Conservation (phyloP, 2,797 vertebrate genomes). For the Leptoclinus maculatus region DNA sequence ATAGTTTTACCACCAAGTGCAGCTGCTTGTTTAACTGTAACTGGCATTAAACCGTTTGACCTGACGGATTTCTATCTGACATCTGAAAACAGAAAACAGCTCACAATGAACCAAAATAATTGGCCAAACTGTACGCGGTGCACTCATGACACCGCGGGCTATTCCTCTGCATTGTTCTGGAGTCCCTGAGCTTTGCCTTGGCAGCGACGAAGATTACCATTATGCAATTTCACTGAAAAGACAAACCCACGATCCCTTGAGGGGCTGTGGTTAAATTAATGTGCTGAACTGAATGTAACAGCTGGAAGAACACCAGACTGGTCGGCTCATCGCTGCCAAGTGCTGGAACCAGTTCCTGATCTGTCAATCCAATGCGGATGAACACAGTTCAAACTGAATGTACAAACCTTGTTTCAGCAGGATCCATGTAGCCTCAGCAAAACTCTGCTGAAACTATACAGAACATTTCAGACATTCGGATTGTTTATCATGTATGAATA, state of each 20-base stretch:
- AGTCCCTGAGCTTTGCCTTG: background rate
- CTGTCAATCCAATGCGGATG: background rate
- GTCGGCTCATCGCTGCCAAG: conserved; percentile 1
- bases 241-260: background rate
- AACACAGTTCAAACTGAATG: background rate
- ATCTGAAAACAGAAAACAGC: background rate
- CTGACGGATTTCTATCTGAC: background rate
- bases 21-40: background rate
- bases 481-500: background rate
- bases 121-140: conserved; percentile 1
- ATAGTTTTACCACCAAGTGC: background rate
- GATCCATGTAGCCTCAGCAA: too few species aligned
- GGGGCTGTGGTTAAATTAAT: conserved; percentile 10
- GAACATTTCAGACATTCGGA: background rate
- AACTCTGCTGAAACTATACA: background rate
- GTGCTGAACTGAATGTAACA: conserved; percentile 23
- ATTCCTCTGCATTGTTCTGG: conserved; percentile 6
- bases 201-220: background rate
- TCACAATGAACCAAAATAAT: background rate
- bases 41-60: background rate
- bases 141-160: conserved; percentile 6
- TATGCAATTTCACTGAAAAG: conserved; percentile 18
- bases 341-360: conserved; percentile 1
- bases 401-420: background rate
- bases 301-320: conserved; percentile 16